Evolutionary conservation across 2,113 vertebrate genomes (phyloP).

Genomic region (Caloenas nicobarica): DNA sequence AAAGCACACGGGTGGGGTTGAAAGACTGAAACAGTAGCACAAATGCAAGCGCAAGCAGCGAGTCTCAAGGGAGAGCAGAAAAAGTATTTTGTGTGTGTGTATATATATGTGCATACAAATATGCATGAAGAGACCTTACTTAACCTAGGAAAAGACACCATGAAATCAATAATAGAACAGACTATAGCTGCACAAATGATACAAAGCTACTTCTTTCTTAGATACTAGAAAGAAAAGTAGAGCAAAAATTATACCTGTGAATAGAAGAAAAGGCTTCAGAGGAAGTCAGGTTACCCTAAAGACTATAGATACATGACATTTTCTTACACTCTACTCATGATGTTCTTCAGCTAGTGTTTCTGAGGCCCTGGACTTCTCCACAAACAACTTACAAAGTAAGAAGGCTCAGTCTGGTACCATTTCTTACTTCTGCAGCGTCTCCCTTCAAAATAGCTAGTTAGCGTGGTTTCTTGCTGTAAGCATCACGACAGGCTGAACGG

Average conservation of each 20-base stretch:
- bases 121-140: neutral
- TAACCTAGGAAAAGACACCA: neutral
- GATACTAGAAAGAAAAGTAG: neutral
- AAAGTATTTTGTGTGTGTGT: neutral
- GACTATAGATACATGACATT: neutral
- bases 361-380: neutral
- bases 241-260: neutral
- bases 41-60: neutral
- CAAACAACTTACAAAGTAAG: neutral
- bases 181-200: neutral
- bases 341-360: neutral
- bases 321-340: neutral
- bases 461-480: neutral
- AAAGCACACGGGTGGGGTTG: neutral
- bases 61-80: neutral
- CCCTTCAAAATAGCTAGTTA: neutral
- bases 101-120: neutral
- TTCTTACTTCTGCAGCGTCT: neutral
- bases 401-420: neutral
- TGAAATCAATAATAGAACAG: neutral
- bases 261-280: neutral
- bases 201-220: neutral
- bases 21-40: neutral
- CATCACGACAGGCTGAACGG: neutral
- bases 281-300: neutral